Base-by-base conservation (phyloP, 2,888 invertebrate species). In the Vesta saturnalis region DNA sequence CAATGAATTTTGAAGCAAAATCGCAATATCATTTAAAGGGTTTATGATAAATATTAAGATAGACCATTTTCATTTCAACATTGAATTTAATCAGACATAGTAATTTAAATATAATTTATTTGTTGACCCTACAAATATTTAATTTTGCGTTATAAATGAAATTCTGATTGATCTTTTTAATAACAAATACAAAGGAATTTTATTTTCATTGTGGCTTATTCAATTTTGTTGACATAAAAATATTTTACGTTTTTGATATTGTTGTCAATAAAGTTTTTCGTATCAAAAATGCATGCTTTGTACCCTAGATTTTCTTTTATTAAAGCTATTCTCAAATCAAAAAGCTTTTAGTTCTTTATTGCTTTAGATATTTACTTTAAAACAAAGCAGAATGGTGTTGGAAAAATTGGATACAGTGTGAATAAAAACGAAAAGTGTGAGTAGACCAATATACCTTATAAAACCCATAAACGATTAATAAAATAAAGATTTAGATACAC, bases 1-100 rank as follows among this genome's bases (percentile, higher is more conserved):
- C 35, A 15, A n/a, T 43, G 49, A 30, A 35, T 35, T 22, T 56
- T 56, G 43, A 46, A 22, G 12, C 22, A 19, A 57, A 39, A 46
- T 56, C 56, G n/a, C 8, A 23, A 18, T 39, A 56, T 62, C 55
- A 62, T 12, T 62, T 55, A 55, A 56, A 62, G 23, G 21, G 55
- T 56, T 61, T 52, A 52, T 52, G 18, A 21, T 19, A 52, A 52
- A 52, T 19, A 52, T 52, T 19, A 21, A 19, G 39, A n/a, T 39
- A n/a, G 2, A 8, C n/a, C 12, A 39, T 39, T 39, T 39, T 39
- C 8, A 39, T 39, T n/a, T 39, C 39, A 2, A n/a, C n/a, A 6
- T n/a, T 39, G n/a, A 39, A 39, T 39, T 39, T 39, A 39, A 39
- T 39, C 39, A 39, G 39, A 39, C 39, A 39, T 39, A n/a, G 39